These are phyloP conservation scores for Temnothorax rugatulus DNA, from an alignment of 2,888 invertebrate genomes.

Conservation along the genomic window DNA sequence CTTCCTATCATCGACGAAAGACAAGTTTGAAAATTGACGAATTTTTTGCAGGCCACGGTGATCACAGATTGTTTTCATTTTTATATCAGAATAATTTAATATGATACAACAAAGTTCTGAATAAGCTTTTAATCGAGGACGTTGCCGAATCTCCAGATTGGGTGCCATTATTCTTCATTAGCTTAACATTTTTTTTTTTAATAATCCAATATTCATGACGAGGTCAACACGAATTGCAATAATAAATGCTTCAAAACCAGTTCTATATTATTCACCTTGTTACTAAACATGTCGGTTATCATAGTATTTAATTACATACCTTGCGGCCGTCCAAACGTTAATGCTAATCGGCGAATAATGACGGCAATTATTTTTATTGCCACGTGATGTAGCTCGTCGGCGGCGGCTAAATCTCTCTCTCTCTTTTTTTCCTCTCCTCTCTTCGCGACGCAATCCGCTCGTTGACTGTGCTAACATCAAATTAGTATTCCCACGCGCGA, in stretches of 20 bases:
- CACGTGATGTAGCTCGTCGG: slow-evolving; percentile 1
- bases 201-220: not conserved
- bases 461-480: slow-evolving; percentile 24
- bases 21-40: not conserved
- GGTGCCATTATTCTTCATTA: not conserved
- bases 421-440: not conserved
- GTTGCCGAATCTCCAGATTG: not conserved
- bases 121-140: not conserved
- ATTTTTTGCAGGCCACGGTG: not conserved
- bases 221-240: not conserved
- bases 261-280: slow-evolving; percentile 40
- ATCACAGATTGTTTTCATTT: not conserved
- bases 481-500: slow-evolving; percentile 41
- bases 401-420: not conserved
- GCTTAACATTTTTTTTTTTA: not conserved
- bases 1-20: not conserved
- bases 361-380: slow-evolving; percentile 44
- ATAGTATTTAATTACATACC: slow-evolving; percentile 34
- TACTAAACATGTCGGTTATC: slow-evolving; percentile 26
- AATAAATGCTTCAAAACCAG: slow-evolving; percentile 19
- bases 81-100: not conserved
- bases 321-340: not conserved
- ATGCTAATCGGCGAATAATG: slow-evolving; percentile 46
- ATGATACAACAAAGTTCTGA: not conserved
- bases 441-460: slow-evolving; percentile 1